Evolutionary conservation across 2,888 invertebrate species (phyloP).

Genomic region (Ormyrus pomaceus): DNA sequence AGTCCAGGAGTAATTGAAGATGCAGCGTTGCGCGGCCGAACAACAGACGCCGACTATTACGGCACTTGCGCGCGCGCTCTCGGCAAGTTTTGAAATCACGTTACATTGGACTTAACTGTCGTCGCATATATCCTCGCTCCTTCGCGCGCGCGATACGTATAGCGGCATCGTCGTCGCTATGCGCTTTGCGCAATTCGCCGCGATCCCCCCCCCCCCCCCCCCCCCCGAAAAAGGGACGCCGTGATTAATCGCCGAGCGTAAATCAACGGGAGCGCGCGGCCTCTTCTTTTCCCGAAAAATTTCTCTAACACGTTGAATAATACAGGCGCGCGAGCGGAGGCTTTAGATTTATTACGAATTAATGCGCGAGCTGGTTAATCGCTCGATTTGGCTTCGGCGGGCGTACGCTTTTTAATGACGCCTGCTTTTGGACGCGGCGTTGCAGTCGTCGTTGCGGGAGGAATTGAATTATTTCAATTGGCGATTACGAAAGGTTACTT

Average conservation of each 20-base stretch:
- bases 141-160: not conserved
- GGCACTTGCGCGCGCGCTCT: not conserved
- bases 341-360: slow-evolving; percentile 28
- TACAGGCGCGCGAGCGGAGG: not conserved
- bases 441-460: no score
- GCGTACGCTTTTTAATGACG: not conserved
- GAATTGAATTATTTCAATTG: no score
- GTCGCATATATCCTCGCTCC: no score
- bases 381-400: slow-evolving; percentile 8
- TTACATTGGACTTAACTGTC: slow-evolving; percentile 8
- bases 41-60: not conserved
- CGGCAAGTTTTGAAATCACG: slow-evolving; percentile 41
- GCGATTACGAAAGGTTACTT: no score
- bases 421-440: not conserved
- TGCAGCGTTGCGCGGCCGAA: slow-evolving; percentile 8
- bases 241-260: slow-evolving; percentile 24
- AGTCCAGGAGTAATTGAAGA: slow-evolving; percentile 27
- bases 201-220: not conserved
- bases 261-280: not conserved
- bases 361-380: slow-evolving; percentile 3
- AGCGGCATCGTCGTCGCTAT: not conserved
- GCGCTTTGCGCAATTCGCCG: slow-evolving; percentile 32
- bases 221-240: not conserved
- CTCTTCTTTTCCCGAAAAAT: not conserved
- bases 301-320: slow-evolving; percentile 35